A percentile compares a stretch with the other conserved stretches of the same genome.
phyloP scores from a whole-genome alignment of 2,797 vertebrate species.

The Masticophis lateralis region DNA sequence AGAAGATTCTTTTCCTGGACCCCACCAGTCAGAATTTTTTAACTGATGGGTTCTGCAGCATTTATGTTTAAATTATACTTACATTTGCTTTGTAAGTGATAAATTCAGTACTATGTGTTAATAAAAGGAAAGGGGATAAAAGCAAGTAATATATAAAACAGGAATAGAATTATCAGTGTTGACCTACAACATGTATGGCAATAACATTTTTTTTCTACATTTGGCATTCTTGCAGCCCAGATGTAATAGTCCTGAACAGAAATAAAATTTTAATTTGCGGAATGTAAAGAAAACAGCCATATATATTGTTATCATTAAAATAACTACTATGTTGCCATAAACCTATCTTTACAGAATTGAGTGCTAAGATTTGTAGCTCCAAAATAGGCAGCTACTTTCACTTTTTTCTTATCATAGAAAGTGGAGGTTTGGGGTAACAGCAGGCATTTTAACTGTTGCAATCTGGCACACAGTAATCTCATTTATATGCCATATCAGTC shows the following conservation, averaged over 20 bases:
- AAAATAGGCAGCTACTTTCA: background rate
- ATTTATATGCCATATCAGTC: background rate
- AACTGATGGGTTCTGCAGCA: background rate
- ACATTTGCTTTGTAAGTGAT: background rate
- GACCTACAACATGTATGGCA: background rate
- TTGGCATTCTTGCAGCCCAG: background rate
- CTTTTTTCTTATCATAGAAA: background rate
- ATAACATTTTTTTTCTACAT: background rate
- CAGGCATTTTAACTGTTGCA: background rate
- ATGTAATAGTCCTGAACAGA: background rate
- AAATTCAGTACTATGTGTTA: background rate
- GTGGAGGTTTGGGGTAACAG: background rate
- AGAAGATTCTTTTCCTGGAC: background rate
- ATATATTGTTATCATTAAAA: background rate
- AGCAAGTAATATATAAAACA: background rate
- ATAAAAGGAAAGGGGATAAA: background rate
- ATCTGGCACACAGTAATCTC: background rate
- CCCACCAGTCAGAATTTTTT: background rate
- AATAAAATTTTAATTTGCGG: background rate
- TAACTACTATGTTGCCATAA: background rate
- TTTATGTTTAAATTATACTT: background rate
- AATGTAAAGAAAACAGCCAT: background rate
- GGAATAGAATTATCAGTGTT: background rate
- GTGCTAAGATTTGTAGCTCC: background rate
- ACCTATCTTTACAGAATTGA: background rate